phyloP scores from a whole-genome alignment of 2,888 invertebrate genomes.

The Pristionchus maxplancki region DNA sequence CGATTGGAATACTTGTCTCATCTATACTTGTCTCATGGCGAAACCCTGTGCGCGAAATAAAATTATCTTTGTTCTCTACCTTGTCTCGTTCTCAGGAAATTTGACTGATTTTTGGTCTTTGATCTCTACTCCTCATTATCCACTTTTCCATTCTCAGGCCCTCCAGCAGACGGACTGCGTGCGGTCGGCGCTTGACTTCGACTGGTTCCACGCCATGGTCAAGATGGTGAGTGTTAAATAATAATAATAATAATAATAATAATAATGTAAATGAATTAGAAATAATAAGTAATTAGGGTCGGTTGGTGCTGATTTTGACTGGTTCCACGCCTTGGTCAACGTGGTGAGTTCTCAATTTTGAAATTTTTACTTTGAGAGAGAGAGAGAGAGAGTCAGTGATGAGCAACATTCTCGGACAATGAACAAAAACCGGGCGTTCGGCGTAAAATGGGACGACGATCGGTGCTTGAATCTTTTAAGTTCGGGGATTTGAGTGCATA shows the following conservation, averaged over 20 bases:
- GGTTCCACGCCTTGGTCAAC: background rate
- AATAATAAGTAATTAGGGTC: background rate
- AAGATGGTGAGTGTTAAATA: conserved; percentile 58
- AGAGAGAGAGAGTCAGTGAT: too few relatives aligned
- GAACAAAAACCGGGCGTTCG: too few relatives aligned
- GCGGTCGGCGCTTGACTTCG: conserved; percentile 62
- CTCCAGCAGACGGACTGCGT: conserved; percentile 63
- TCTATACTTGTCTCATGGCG: too few relatives aligned
- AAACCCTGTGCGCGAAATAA: too few relatives aligned
- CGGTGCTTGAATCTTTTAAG: too few relatives aligned
- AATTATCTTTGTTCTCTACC: background rate
- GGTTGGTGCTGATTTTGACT: background rate
- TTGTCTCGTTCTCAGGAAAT: too few relatives aligned
- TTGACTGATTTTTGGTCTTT: background rate
- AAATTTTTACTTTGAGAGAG: too few relatives aligned
- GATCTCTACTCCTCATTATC: background rate
- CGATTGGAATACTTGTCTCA: too few relatives aligned
- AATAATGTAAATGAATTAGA: too few relatives aligned
- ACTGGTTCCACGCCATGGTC: conserved; percentile 70
- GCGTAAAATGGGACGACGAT: too few relatives aligned
- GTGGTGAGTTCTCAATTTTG: background rate
- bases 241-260: background rate
- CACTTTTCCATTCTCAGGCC: conserved; percentile 54
- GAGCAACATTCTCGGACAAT: too few relatives aligned
- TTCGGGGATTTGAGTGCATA: too few relatives aligned